Conservation (phyloP, 2,113 vertebrate genomes). For the Perca schrenkii region DNA sequence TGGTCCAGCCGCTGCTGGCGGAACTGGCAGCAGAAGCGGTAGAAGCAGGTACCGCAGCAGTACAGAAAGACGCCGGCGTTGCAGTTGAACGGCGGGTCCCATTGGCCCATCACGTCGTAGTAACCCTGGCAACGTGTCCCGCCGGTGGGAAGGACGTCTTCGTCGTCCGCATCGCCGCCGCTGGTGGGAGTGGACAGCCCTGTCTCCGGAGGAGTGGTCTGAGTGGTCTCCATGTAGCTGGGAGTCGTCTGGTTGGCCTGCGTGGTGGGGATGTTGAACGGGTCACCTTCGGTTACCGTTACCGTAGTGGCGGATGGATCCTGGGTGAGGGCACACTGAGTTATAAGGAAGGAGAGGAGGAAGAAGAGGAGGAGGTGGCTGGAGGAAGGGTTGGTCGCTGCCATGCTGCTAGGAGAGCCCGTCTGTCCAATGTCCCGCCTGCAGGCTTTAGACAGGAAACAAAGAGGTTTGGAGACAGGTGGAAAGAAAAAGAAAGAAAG, state of each 20-base stretch:
- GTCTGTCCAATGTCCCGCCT: conserved; percentile 33
- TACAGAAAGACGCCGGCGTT: conserved; percentile 93
- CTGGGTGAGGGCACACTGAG: conserved; percentile 57
- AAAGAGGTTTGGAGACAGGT: conserved; percentile 6
- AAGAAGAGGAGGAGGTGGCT: conserved; percentile 48
- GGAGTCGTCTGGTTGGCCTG: conserved; percentile 67
- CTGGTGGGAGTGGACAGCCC: conserved; percentile 81
- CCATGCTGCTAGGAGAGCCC: conserved; percentile 65
- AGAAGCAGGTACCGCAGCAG: conserved; percentile 98
- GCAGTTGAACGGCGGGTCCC: conserved; percentile 98
- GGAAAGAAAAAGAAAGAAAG: not conserved
- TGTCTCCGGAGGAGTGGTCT: conserved; percentile 73
- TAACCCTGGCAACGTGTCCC: conserved; percentile 95
- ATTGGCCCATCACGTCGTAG: conserved; percentile 99
- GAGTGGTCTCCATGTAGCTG: conserved; percentile 63
- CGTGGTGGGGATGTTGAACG: conserved; percentile 44
- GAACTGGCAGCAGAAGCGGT: conserved; percentile 98
- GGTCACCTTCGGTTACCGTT: conserved; percentile 40
- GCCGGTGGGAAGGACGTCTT: conserved; percentile 75
- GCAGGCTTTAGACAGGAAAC: conserved; percentile 37
- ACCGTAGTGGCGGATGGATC: conserved; percentile 59
- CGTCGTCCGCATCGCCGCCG: conserved; percentile 81
- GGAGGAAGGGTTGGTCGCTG: conserved; percentile 37
- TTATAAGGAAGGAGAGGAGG: conserved; percentile 38
- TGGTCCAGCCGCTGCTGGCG: conserved; percentile 92